Percentiles rank a stretch among this genome's conserved stretches.
phyloP scores from a whole-genome alignment of 2,888 invertebrate species.

The Nephrotoma guestfalica region DNA sequence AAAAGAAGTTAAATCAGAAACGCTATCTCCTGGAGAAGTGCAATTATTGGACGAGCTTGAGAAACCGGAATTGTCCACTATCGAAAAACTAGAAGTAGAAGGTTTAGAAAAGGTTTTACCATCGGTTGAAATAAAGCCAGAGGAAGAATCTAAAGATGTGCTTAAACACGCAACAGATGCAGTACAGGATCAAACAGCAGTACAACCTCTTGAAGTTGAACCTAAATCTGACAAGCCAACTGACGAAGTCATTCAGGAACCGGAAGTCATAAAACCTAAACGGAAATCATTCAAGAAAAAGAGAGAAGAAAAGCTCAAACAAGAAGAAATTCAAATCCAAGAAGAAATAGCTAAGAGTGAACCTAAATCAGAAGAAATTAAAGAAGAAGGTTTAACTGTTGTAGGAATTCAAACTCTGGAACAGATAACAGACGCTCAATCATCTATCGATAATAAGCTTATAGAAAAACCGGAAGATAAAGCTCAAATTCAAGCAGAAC shows the following conservation, averaged over 20 bases:
- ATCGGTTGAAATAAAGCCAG: not conserved
- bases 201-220: too few relatives aligned
- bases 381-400: too few relatives aligned
- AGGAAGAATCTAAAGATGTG: too few relatives aligned
- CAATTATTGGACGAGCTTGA: not conserved
- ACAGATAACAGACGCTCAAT: not conserved
- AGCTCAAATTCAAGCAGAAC: too few relatives aligned
- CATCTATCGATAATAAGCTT: constrained; percentile 7
- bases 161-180: too few relatives aligned
- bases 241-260: constrained; percentile 1
- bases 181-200: too few relatives aligned
- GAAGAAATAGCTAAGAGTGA: not conserved
- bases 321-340: not conserved
- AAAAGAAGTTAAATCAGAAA: not conserved
- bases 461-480: constrained; percentile 10
- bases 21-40: too few relatives aligned
- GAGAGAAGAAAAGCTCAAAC: not conserved
- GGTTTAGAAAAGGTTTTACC: not conserved
- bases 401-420: not conserved
- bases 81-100: not conserved
- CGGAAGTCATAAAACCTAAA: not conserved
- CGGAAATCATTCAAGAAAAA: not conserved
- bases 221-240: too few relatives aligned
- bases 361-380: constrained; percentile 2
- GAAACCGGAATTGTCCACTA: not conserved